Percentiles rank a stretch among this genome's conserved stretches.
These are phyloP conservation scores for Pantelozetes paolii DNA, from an alignment of 2,888 invertebrate species.

Conservation along the genomic window DNA sequence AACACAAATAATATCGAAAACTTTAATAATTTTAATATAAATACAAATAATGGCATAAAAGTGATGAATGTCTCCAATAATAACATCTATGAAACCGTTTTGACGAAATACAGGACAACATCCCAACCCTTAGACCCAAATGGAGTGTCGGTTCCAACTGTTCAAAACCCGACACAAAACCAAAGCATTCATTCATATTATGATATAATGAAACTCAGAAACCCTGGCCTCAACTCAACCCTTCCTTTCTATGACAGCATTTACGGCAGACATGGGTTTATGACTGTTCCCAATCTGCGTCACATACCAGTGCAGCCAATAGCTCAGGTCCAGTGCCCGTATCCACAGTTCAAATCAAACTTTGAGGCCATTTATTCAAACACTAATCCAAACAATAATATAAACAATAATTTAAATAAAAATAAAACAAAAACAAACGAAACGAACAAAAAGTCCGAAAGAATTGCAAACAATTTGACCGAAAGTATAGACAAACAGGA, in stretches of 20 bases:
- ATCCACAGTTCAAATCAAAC: slow-evolving; percentile 6
- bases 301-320: slow-evolving; percentile 3
- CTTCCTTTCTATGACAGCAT: slow-evolving; percentile 10
- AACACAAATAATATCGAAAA: slow-evolving; percentile 23
- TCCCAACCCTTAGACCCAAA: neutral
- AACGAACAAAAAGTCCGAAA: neutral
- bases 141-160: too few relatives aligned
- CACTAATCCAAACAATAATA: slow-evolving; percentile 5
- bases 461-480: slow-evolving; percentile 1
- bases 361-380: slow-evolving; percentile 36
- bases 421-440: slow-evolving; percentile 5
- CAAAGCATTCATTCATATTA: slow-evolving; percentile 3
- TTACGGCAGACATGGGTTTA: slow-evolving; percentile 15
- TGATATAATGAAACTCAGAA: slow-evolving; percentile 20
- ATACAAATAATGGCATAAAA: neutral
- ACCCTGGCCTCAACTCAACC: neutral
- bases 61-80: neutral
- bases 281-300: slow-evolving; percentile 27
- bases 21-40: neutral
- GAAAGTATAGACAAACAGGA: slow-evolving; percentile 5
- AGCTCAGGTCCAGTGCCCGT: neutral
- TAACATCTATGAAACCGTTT: slow-evolving; percentile 26
- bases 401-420: slow-evolving; percentile 1
- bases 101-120: slow-evolving; percentile 12
- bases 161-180: neutral